Evolutionary conservation across 1,140 invertebrate species (phyloP).

Genomic region (Apis dorsata): DNA sequence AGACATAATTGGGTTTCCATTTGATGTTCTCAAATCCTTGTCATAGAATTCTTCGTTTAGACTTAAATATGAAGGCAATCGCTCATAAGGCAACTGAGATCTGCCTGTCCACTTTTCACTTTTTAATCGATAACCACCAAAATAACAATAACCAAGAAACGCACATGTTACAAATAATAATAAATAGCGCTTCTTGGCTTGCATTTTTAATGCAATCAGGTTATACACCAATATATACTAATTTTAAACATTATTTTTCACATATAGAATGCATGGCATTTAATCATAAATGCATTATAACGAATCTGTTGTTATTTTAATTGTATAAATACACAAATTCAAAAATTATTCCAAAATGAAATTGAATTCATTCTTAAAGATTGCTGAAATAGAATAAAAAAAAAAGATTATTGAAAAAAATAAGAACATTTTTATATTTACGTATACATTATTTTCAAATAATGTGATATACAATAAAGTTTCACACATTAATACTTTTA

Average conservation of each 20-base stretch:
- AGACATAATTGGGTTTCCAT: constrained; percentile 60
- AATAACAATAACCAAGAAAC: constrained; percentile 91
- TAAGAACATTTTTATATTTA: background rate
- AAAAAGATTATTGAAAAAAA: background rate
- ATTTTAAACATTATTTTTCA: constrained; percentile 62
- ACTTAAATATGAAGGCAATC: constrained; percentile 79
- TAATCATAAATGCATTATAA: constrained; percentile 59
- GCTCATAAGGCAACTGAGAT: constrained; percentile 72
- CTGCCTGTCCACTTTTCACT: constrained; percentile 75
- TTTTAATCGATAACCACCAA: constrained; percentile 88
- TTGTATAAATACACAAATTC: constrained; percentile 29
- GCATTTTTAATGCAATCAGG: constrained; percentile 83
- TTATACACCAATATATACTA: constrained; percentile 52
- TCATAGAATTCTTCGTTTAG: constrained; percentile 79
- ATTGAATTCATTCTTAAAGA: constrained; percentile 25
- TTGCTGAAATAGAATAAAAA: constrained; percentile 51
- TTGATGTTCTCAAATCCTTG: constrained; percentile 72
- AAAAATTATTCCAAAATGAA: constrained; percentile 42
- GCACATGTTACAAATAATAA: constrained; percentile 89
- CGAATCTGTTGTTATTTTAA: background rate
- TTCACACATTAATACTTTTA: background rate
- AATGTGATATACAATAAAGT: background rate
- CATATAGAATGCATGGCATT: constrained; percentile 39
- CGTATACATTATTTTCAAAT: background rate
- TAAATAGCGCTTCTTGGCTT: constrained; percentile 95